Percentiles rank a stretch among this genome's conserved stretches.
Evolutionary conservation across 2,113 vertebrate genomes (phyloP).

Genomic region (Geococcyx californianus): DNA sequence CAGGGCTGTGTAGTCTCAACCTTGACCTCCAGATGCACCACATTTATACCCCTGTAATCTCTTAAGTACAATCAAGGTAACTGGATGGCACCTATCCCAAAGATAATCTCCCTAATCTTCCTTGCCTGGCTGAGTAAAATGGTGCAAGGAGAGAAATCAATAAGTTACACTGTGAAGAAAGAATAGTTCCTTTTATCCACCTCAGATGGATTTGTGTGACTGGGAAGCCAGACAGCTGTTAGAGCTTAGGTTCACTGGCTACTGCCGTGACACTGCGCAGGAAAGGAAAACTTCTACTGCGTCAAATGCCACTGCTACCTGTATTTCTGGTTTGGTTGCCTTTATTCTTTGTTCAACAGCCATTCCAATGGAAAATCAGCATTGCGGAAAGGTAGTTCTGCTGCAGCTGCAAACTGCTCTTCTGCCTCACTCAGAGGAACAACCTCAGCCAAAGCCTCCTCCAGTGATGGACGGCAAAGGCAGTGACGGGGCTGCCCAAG

Average conservation of each 20-base stretch:
- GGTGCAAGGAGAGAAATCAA: conserved; percentile 15
- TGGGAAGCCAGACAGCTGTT: background rate
- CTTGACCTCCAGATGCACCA: conserved; percentile 18
- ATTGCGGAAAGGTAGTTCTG: background rate
- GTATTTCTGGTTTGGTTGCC: background rate
- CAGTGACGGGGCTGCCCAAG: background rate
- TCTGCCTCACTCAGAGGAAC: background rate
- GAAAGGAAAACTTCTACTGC: background rate
- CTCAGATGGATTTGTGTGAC: background rate
- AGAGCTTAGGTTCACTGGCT: background rate
- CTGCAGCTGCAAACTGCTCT: background rate
- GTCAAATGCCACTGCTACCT: background rate
- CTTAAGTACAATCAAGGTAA: conserved; percentile 11
- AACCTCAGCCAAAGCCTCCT: background rate
- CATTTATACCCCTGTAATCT: conserved; percentile 35
- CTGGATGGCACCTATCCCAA: background rate
- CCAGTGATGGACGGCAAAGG: background rate
- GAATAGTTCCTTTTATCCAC: background rate
- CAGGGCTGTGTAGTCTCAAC: background rate
- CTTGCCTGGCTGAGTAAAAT: background rate
- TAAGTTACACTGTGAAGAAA: background rate
- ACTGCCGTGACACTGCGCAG: background rate
- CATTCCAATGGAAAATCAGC: background rate
- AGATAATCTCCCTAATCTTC: conserved; percentile 52
- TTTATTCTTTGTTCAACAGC: background rate